These are phyloP conservation scores for Chaetura pelagica DNA, from an alignment of 2,113 vertebrate species.

Conservation along the genomic window DNA sequence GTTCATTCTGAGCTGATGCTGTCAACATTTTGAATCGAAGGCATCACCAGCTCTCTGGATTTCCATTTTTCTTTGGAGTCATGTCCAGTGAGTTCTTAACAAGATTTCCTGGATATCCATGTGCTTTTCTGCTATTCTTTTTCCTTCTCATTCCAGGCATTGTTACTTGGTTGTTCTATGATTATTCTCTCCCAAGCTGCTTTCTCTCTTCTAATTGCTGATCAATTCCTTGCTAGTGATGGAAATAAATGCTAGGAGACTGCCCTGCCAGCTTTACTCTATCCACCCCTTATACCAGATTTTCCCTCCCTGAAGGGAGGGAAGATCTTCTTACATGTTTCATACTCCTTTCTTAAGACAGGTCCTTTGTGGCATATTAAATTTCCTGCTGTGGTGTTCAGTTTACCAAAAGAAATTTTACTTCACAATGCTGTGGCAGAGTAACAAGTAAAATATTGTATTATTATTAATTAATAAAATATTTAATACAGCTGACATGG, in stretches of 20 bases:
- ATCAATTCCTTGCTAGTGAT: background rate
- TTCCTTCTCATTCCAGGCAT: background rate
- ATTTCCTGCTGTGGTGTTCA: background rate
- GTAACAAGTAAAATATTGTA: background rate
- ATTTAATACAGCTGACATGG: background rate
- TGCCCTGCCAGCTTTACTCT: background rate
- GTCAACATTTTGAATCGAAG: background rate
- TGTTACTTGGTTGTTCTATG: background rate
- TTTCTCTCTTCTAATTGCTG: background rate
- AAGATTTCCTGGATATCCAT: background rate
- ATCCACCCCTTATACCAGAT: background rate
- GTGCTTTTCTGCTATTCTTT: background rate
- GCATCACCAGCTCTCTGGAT: background rate
- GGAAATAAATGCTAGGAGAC: background rate
- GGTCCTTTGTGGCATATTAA: background rate
- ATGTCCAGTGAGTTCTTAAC: background rate
- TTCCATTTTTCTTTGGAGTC: background rate
- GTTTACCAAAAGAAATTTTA: background rate
- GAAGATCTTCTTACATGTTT: background rate
- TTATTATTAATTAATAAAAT: background rate
- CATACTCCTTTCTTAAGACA: background rate
- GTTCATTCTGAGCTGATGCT: background rate
- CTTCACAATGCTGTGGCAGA: background rate
- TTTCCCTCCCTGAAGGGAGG: fast-evolving
- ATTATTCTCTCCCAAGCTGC: background rate